Evolutionary conservation across 1,140 invertebrate species (phyloP).

Genomic region (Drosophila arizonae): DNA sequence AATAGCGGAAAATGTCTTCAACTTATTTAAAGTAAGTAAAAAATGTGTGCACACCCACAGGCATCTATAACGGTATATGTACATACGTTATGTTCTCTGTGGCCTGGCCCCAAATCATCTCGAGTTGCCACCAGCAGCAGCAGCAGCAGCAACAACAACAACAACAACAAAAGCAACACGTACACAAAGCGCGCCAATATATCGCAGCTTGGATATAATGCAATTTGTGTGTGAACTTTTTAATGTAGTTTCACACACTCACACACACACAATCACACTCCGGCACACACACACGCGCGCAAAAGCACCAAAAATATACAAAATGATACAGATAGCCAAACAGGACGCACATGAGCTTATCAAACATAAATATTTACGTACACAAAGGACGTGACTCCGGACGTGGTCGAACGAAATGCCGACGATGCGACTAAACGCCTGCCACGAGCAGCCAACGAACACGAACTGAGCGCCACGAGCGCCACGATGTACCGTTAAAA

Average conservation of each 20-base stretch:
- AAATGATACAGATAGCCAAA: conserved; percentile 30
- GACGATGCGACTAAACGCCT: conserved; percentile 16
- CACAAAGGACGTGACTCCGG: conserved; percentile 26
- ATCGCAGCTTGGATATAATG: conserved; percentile 71
- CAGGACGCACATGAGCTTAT: conserved; percentile 48
- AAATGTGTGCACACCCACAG: conserved; percentile 38
- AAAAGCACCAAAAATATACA: conserved; percentile 6
- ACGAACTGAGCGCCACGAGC: conserved; percentile 51
- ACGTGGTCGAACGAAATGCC: background rate
- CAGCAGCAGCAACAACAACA: conserved; percentile 26
- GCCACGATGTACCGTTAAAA: conserved; percentile 36
- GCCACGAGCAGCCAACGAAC: conserved; percentile 35
- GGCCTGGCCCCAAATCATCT: conserved; percentile 22
- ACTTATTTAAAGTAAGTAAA: conserved; percentile 58
- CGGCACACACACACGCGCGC: conserved; percentile 20
- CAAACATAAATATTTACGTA: conserved; percentile 76
- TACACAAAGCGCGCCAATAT: conserved; percentile 71
- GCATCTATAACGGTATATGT: conserved; percentile 21
- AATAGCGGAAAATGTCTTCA: conserved; percentile 48
- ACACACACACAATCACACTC: conserved; percentile 21
- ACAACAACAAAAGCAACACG: conserved; percentile 15
- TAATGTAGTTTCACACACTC: conserved; percentile 66
- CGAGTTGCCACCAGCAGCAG: conserved; percentile 3
- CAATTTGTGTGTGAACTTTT: conserved; percentile 81
- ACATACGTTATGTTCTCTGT: conserved; percentile 59